Evolutionary conservation across 2,888 invertebrate species (phyloP), one percentile per base, ranked within the genome.

Genomic region (Drosophila rellima): DNA sequence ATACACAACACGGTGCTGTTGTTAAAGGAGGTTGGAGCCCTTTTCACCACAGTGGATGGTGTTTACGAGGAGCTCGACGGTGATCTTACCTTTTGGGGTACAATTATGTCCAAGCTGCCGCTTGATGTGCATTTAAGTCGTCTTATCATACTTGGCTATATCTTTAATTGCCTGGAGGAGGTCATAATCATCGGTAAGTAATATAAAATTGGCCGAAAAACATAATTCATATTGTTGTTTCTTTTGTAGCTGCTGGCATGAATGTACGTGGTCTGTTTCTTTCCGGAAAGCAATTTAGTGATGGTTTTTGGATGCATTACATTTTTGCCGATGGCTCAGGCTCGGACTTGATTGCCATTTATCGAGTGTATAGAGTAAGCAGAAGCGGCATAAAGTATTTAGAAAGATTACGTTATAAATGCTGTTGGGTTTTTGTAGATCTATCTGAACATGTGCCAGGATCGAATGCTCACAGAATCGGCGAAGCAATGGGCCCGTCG

Each of bases 1-100:
- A 96, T 99, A 78, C 95, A 95, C 69, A 94, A 95, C 59, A 97
- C 98, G 0, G 94, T 98, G 74, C 94, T 97, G n/a, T 93, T 95
- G 40, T 93, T 99, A 3, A 98, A 98, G 93, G 92, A 97, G 95
- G 93, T 95, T n/a, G 98, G 98, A 8, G 98, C 96, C 0, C 91
- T 98, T 8, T 94, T 95, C 63, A 94, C 94, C 33, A 94, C 94
- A 0, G 91, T 94, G 0, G 93, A 94, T 39, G 94, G 93, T 0
- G 89, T 92, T 20, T 94, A 94, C 90, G 91, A 92, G 15, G 86
- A 93, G 0, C 93, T 94, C 13, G 98, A 99, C 91, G 99, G 98
- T 0, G 96, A 98, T 74, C 89, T 99, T 47, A 98, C 98, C 0
- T 96, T 95, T 91, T 93, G 98, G 78, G 99, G 99, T 0, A 93